phyloP scores from a whole-genome alignment of 2,797 vertebrate genomes.

The Anguilla anguilla region DNA sequence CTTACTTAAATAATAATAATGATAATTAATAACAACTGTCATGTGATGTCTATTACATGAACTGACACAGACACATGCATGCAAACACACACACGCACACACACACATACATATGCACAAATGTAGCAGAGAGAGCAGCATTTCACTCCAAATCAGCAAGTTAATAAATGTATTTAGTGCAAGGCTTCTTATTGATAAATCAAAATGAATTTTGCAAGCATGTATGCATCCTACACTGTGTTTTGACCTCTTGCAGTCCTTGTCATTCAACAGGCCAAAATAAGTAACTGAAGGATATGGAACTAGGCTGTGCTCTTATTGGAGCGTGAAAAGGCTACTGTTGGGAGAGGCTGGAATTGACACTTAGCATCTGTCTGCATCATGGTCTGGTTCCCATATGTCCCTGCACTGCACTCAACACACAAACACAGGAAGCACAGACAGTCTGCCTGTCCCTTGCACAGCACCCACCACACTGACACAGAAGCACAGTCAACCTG shows the following conservation, averaged over 20 bases:
- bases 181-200: too few relatives aligned
- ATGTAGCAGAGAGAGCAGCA: background rate
- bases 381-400: background rate
- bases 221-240: background rate
- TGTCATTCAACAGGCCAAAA: background rate
- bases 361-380: background rate
- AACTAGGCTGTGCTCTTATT: background rate
- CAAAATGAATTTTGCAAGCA: too few relatives aligned
- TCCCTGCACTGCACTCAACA: background rate
- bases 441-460: background rate
- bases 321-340: background rate
- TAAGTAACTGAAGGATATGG: background rate
- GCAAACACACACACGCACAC: background rate
- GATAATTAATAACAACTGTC: background rate
- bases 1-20: background rate
- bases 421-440: background rate
- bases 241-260: background rate
- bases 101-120: slow-evolving; percentile 5
- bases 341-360: background rate
- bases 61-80: background rate
- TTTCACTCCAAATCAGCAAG: background rate
- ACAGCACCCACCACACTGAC: background rate
- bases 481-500: too few relatives aligned
- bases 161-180: background rate
- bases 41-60: background rate